These are phyloP conservation scores for Pomacea maculata DNA, from an alignment of 1,140 invertebrate species.

Conservation along the genomic window DNA sequence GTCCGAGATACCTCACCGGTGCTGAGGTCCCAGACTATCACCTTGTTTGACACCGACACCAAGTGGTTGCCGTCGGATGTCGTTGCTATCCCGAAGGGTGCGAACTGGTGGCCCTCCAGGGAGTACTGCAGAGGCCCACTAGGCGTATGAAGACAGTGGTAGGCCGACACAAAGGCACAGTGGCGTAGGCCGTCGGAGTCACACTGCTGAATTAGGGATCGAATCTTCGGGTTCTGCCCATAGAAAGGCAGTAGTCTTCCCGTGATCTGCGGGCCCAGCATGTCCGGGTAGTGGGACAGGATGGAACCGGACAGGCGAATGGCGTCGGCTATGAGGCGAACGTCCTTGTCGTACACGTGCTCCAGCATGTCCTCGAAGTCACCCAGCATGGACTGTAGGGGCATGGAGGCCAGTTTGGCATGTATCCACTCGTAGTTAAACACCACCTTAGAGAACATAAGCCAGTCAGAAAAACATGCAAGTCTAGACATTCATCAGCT, in stretches of 20 bases:
- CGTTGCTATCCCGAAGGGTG: slow-evolving; percentile 92
- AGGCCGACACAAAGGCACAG: slow-evolving; percentile 89
- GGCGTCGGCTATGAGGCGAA: slow-evolving; percentile 94
- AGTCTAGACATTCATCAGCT: too few relatives aligned
- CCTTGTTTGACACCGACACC: slow-evolving; percentile 95
- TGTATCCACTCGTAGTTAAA: slow-evolving; percentile 99
- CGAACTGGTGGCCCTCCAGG: slow-evolving; percentile 96
- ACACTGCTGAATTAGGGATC: slow-evolving; percentile 85
- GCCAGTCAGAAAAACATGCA: too few relatives aligned
- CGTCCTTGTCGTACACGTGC: slow-evolving; percentile 81
- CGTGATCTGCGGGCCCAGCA: slow-evolving; percentile 94
- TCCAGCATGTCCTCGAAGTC: slow-evolving; percentile 95
- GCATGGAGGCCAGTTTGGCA: slow-evolving; percentile 93
- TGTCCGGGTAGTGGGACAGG: slow-evolving; percentile 89
- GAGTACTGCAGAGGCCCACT: slow-evolving; percentile 98
- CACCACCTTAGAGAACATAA: slow-evolving; percentile 60
- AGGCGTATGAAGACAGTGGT: slow-evolving; percentile 96
- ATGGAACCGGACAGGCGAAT: slow-evolving; percentile 77
- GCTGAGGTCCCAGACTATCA: slow-evolving; percentile 94
- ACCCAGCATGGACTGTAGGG: slow-evolving; percentile 87
- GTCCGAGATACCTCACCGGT: slow-evolving; percentile 61
- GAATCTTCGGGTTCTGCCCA: slow-evolving; percentile 74
- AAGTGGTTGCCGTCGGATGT: slow-evolving; percentile 93
- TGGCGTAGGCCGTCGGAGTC: slow-evolving; percentile 82
- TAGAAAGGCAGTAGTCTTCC: slow-evolving; percentile 84